Percentiles rank a stretch among this genome's conserved stretches.
phyloP scores from a whole-genome alignment of 2,113 vertebrate genomes.

The Typhlomys cinereus region DNA sequence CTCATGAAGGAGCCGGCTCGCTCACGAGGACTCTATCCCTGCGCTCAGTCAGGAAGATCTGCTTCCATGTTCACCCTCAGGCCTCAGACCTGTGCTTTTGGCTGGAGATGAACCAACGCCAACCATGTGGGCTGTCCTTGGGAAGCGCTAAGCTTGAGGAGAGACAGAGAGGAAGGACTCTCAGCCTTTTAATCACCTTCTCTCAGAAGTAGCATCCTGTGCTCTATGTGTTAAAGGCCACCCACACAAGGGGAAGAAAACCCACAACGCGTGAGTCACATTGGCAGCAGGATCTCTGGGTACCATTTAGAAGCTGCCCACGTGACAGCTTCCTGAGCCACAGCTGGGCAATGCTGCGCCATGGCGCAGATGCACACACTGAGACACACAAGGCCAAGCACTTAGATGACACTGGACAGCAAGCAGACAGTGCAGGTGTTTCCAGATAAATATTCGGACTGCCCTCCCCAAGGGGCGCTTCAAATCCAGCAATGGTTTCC shows the following conservation, averaged over 20 bases:
- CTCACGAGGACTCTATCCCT: neutral
- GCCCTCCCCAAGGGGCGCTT: neutral
- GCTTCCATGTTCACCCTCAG: accelerated
- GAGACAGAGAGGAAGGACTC: neutral
- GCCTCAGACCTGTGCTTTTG: neutral
- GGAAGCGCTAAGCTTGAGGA: neutral
- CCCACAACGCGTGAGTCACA: neutral
- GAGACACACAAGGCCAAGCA: accelerated
- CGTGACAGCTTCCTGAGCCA: neutral
- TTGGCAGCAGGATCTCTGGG: neutral
- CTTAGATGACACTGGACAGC: neutral
- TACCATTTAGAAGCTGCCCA: too few species aligned
- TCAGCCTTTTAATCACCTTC: neutral
- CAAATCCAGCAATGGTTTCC: neutral
- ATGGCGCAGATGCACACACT: too few species aligned
- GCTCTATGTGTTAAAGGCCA: neutral
- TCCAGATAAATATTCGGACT: neutral
- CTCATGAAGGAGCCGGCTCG: neutral
- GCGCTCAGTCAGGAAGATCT: neutral
- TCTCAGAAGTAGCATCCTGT: neutral
- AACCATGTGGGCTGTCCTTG: accelerated
- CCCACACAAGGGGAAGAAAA: neutral
- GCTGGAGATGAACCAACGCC: neutral
- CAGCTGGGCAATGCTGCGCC: neutral
- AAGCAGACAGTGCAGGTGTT: neutral